Evolutionary conservation across 1,140 invertebrate genomes (phyloP).

Genomic region (Chionoecetes opilio): DNA sequence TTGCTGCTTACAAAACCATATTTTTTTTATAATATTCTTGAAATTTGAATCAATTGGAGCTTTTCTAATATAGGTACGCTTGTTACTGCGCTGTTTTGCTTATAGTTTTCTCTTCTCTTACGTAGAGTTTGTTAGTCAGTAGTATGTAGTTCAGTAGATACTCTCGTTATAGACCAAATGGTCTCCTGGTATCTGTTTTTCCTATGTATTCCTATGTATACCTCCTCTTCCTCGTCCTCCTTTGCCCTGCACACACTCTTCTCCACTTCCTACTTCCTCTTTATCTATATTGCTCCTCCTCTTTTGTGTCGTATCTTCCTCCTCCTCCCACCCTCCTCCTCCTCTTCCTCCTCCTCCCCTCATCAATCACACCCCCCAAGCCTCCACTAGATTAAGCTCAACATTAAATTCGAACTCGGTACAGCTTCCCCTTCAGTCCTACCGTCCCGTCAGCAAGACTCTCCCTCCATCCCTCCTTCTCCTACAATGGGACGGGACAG

Average conservation of each 20-base stretch:
- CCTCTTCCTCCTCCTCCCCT: not conserved
- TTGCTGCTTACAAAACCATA: no score
- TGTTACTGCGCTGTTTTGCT: no score
- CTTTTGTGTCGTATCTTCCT: not conserved
- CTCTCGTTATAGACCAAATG: no score
- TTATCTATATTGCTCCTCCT: conserved; percentile 4
- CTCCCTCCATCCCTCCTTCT: not conserved
- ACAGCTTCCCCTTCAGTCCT: not conserved
- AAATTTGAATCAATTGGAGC: no score
- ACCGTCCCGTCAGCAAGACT: not conserved
- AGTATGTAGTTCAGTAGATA: no score
- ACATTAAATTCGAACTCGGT: not conserved
- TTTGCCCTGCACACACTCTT: not conserved
- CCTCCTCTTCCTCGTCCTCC: not conserved
- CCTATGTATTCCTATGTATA: not conserved
- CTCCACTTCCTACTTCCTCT: not conserved
- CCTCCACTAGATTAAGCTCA: conserved; percentile 17
- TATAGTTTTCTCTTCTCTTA: no score
- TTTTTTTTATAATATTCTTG: no score
- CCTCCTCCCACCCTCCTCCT: not conserved
- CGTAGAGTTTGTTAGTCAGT: no score
- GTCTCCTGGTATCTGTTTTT: no score
- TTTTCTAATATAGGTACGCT: no score
- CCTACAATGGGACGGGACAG: no score
- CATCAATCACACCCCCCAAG: not conserved